Base-by-base conservation (phyloP, 2,113 vertebrate genomes). In the Tetraodon nigroviridis region DNA sequence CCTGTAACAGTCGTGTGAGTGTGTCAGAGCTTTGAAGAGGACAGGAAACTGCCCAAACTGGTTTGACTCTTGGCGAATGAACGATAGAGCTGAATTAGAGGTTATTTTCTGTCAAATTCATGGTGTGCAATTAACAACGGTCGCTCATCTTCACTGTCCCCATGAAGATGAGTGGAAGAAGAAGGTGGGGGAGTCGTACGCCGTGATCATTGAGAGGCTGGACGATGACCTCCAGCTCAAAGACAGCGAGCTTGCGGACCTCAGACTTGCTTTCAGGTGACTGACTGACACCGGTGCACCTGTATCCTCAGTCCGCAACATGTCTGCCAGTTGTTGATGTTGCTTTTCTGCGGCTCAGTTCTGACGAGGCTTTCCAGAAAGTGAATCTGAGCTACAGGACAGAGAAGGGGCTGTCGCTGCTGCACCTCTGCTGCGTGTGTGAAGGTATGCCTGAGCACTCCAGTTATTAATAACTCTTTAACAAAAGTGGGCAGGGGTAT, bases 91-190 rank as follows among this genome's bases (percentile, higher is more conserved):
- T 44, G 0, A 48, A 41, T 15, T 24, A 24, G 12, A 40, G 46
- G 46, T 18, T 49, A 18, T 11, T 49, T 20, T 24, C 13, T 8
- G 19, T 7, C 13, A 49, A 20, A 21, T 49, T 45, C 11, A 37
- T 37, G 3, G 32, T 12, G 32, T 55, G 51, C 1, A 49, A 49
- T 11, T 11, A n/a, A 11, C 7, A 6, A 16, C 24, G 63, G 29
- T 69, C 29, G 46, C 50, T 47, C 44, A 10, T 10, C 61, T 41
- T n/a, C 24, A 15, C 46, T 67, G 61, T 12, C 14, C 42, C 27
- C 51, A 37, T 72, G 55, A 71, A 98, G 96, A 97, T 83, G 96
- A 98, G 67, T 98, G 95, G 97, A 98, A 98, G 90, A 99, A 97
- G 89, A 97, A 98, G 70, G 93, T 98, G 53, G 90, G 90, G 12